Evolutionary conservation across 2,113 vertebrate genomes (phyloP).

Genomic region (Marmota monax): DNA sequence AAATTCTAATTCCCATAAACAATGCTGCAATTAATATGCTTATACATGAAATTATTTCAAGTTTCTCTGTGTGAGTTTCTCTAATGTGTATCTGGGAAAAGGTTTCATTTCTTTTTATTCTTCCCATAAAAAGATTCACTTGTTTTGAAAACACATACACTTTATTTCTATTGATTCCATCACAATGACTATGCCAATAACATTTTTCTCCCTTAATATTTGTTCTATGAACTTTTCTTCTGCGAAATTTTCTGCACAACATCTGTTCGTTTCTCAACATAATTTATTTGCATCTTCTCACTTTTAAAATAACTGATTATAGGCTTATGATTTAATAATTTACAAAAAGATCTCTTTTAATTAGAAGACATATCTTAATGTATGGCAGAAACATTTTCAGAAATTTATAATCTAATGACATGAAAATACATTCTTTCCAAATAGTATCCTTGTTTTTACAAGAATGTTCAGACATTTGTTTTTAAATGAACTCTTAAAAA

Average conservation of each 20-base stretch:
- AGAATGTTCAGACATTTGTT: background rate
- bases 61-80: background rate
- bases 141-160: background rate
- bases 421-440: background rate
- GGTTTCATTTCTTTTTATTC: background rate
- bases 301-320: background rate
- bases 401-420: background rate
- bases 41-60: background rate
- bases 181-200: background rate
- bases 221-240: background rate
- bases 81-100: background rate
- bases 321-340: background rate
- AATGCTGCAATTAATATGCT: background rate
- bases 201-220: background rate
- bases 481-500: slow-evolving; percentile 21
- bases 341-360: background rate
- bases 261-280: background rate
- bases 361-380: background rate
- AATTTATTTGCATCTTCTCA: background rate
- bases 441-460: background rate
- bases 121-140: background rate
- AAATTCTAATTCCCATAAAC: background rate
- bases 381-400: background rate
- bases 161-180: background rate
- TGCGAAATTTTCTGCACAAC: background rate